Evolutionary conservation across 1,140 invertebrate species (phyloP).

Genomic region (Lepeophtheirus salmonis): DNA sequence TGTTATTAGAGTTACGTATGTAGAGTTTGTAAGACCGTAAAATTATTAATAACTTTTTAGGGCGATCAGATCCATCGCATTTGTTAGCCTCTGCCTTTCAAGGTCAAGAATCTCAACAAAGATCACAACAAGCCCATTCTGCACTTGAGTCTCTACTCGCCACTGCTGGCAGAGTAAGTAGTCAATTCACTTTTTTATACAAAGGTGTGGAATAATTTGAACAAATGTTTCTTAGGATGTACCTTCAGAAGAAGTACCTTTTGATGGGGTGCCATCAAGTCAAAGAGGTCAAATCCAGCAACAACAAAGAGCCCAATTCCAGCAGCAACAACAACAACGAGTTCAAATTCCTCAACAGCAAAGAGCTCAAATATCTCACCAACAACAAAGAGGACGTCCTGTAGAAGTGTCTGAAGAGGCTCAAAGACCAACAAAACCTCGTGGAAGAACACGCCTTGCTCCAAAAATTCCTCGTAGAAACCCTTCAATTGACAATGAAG

Average conservation of each 20-base stretch:
- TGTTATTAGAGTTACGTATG: too few relatives aligned
- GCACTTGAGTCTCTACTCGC: constrained; percentile 7
- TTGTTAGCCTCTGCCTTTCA: constrained; percentile 7
- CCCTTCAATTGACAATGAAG: neutral
- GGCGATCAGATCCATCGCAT: neutral
- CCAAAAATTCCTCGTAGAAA: neutral
- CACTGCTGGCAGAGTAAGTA: constrained; percentile 6
- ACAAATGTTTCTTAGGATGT: neutral
- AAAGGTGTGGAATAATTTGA: neutral
- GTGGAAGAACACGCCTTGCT: neutral
- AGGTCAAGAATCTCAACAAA: neutral
- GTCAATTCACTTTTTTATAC: neutral
- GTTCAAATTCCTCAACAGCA: neutral
- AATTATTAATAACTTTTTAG: too few relatives aligned
- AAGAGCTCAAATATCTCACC: neutral
- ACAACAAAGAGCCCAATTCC: neutral
- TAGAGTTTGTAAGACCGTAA: too few relatives aligned
- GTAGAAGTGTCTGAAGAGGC: neutral
- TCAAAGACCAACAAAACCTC: neutral
- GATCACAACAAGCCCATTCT: neutral
- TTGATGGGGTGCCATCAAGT: neutral
- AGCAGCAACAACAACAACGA: neutral
- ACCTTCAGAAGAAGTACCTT: neutral
- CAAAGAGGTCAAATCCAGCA: neutral
- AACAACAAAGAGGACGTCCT: neutral